These are phyloP conservation scores for Malurus leucopterus DNA, from an alignment of 2,797 vertebrate genomes.

Conservation along the genomic window DNA sequence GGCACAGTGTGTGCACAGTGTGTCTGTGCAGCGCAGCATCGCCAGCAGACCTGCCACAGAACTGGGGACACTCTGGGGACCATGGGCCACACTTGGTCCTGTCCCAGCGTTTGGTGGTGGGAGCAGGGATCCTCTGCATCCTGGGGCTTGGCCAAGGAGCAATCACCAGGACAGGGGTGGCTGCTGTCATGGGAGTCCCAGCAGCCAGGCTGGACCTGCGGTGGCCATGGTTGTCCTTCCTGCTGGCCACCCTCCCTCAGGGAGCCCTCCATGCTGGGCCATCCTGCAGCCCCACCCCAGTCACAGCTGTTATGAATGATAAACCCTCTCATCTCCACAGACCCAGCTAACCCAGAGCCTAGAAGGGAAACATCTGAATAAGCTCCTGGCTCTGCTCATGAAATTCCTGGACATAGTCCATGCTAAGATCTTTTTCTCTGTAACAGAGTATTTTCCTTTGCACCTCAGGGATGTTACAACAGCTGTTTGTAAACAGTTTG, in stretches of 20 bases:
- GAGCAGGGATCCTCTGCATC: not conserved
- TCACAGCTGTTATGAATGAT: not conserved
- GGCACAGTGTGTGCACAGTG: not conserved
- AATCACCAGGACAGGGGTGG: not conserved
- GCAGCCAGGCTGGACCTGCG: rapidly evolving
- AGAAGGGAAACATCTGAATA: constrained; percentile 38
- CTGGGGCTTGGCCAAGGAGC: not conserved
- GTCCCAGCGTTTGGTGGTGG: not conserved
- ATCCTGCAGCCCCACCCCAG: not conserved
- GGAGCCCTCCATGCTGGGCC: not conserved
- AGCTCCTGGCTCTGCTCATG: not conserved
- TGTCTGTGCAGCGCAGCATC: not conserved
- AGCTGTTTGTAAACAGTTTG: constrained; percentile 65
- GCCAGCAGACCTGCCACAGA: not conserved
- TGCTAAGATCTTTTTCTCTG: constrained; percentile 34
- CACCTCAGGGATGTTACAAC: constrained; percentile 49
- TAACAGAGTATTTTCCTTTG: constrained; percentile 27
- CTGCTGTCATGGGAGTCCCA: not conserved
- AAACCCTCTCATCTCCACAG: not conserved
- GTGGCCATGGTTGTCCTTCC: rapidly evolving
- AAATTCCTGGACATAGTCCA: constrained; percentile 55
- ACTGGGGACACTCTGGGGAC: not conserved
- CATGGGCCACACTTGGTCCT: rapidly evolving
- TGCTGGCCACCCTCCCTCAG: not conserved
- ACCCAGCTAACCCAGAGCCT: not conserved